Evolutionary conservation across 2,888 invertebrate genomes (phyloP), one percentile per base, ranked within the genome.

Genomic region (Apamea crenata): DNA sequence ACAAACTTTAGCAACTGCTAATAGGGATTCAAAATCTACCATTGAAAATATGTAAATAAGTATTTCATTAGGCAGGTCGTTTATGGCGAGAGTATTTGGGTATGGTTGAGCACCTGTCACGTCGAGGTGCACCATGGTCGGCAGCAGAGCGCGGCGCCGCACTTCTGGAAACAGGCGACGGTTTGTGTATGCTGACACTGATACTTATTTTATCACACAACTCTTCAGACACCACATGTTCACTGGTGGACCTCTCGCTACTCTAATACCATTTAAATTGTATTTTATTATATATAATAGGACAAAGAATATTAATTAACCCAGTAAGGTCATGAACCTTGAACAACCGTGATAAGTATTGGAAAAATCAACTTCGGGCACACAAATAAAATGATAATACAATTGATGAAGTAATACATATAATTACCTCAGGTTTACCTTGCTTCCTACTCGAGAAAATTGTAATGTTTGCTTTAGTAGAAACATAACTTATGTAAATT

Each of bases 51-150:
- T 97, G 88, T 97, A 96, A 86, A 97, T 97, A 83, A 97, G 94
- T 91, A 97, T 94, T 93, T 97, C 97, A 92, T 97, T 97, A 73
- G 97, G 97, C 91, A 97, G 94, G 90, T 97, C 96, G 93, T 97
- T 97, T 92, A 97, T 96, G 80, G 95, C 94, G 76, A 96, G 92
- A 81, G 91, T 87, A 85, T 94, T 93, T 84, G 92, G 86, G 87
- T 92, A 92, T 86, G 91, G 89, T 87, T 94, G 94, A 84, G 93
- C 90, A 90, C 94, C 95, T 90, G 94, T 93, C 95, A 95, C 95
- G 93, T 96, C 95, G 87, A 96, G 95, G 92, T 96, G 96, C 91
- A 97, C 96, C 96, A 97, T 96, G 90, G 92, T 96, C 91, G 86
- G 85, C 88, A 83, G 90, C 88, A 88, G 88, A 89, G 88, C 90